Evolutionary conservation across 2,888 invertebrate genomes (phyloP), one percentile per base, ranked within the genome.

Genomic region (Agrenia bidenticulata): DNA sequence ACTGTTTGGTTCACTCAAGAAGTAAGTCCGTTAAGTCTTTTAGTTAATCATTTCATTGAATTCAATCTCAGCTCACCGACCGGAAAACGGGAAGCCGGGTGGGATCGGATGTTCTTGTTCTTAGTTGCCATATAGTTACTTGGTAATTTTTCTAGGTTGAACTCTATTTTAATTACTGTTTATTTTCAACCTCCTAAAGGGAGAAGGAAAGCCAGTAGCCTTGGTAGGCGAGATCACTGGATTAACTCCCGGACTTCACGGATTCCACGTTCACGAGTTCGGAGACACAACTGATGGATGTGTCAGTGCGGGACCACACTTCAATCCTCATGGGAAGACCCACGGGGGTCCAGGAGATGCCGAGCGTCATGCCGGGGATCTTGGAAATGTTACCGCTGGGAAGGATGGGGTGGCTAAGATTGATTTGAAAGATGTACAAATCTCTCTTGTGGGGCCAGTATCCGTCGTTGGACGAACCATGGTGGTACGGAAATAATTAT

Each of bases 261-360:
- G 94, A 23, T 94, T 97, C 83, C 97, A 97, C 79, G 87, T 97
- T 67, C 97, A 97, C 79, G 92, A 97, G 82, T 96, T 94, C 79
- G 97, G 97, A 0, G 96, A 96, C 81, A 92, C 91, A 79, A 94
- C 94, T 27, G 94, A 96, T 79, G 93, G 83, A 0, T 97, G 97
- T 81, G 91, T 89, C n/a, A 94, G 93, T 42, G 94, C 96, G 39
- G 97, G 96, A 1, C 83, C 91, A 0, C 97, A 97, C 82, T 97
- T 92, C 82, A 97, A 97, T 82, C 96, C 96, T 0, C 74, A 80
- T 55, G 86, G 86, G 19, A 85, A 85, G 77, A 89, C 89, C 0
- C 97, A 97, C 78, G 97, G 93, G 15, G 90, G 85, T 0, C 96
- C 95, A 0, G 81, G 80, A 24, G 86, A 89, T 66, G 77, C 78